A percentile compares a stretch with the other conserved stretches of the same genome.
Conservation (phyloP, 2,888 invertebrate genomes). For the Serrognathus titanus region DNA sequence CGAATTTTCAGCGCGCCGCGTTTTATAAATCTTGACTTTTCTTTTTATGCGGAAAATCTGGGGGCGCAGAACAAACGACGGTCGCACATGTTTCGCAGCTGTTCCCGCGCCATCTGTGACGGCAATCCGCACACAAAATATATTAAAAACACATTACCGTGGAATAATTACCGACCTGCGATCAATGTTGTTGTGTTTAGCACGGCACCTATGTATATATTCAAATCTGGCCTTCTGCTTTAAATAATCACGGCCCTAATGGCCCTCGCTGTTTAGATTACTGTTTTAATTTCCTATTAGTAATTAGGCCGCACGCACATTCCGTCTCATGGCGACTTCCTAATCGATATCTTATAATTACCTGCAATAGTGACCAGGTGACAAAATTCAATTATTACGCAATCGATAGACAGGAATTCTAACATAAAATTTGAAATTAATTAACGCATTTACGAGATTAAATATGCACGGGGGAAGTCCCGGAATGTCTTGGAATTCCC, state of each 20-base stretch:
- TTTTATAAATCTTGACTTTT: slow-evolving; percentile 7
- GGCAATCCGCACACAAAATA: slow-evolving; percentile 41
- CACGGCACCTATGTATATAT: not conserved
- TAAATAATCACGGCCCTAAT: not conserved
- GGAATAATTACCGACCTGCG: slow-evolving; percentile 35
- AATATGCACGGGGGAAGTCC: too few relatives aligned
- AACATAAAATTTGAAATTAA: too few relatives aligned
- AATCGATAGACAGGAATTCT: too few relatives aligned
- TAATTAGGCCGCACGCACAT: too few relatives aligned
- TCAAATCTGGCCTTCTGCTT: not conserved
- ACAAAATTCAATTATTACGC: too few relatives aligned
- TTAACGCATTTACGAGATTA: too few relatives aligned
- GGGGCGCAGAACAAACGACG: slow-evolving; percentile 27
- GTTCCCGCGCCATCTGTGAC: slow-evolving; percentile 35
- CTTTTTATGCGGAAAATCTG: slow-evolving; percentile 20
- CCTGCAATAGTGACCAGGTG: too few relatives aligned
- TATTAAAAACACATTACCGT: slow-evolving; percentile 44
- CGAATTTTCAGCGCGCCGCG: not conserved
- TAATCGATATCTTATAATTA: too few relatives aligned
- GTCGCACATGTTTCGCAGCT: slow-evolving; percentile 35
- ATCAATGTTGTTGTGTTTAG: slow-evolving; percentile 11
- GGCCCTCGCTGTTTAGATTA: not conserved
- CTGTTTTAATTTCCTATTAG: not conserved
- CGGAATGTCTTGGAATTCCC: too few relatives aligned
- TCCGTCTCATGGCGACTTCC: too few relatives aligned